A percentile compares a stretch with the other conserved stretches of the same genome.
Evolutionary conservation across 2,113 vertebrate species (phyloP).

Genomic region (Cacatua alba): DNA sequence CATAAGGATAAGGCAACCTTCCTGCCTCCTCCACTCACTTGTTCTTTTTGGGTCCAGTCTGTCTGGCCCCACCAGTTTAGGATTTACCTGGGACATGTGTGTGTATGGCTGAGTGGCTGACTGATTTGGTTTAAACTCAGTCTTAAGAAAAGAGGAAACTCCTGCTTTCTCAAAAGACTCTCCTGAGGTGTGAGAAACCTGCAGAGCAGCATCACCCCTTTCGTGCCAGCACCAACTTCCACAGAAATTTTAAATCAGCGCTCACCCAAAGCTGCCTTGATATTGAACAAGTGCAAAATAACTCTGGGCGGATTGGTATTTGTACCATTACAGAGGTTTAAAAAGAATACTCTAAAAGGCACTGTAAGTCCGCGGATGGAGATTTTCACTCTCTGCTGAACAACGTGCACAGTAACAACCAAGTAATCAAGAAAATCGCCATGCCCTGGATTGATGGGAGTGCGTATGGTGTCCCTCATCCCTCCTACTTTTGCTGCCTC

Average conservation of each 20-base stretch:
- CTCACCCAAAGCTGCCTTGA: background rate
- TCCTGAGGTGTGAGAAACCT: background rate
- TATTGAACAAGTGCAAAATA: slow-evolving; percentile 1
- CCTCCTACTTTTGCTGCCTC: background rate
- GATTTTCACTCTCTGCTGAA: background rate
- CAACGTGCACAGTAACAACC: background rate
- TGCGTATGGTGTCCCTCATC: background rate
- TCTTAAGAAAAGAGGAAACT: background rate
- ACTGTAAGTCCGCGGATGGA: background rate
- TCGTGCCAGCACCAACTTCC: background rate
- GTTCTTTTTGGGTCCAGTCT: background rate
- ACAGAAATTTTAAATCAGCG: slow-evolving; percentile 9
- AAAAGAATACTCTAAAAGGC: background rate
- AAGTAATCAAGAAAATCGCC: background rate
- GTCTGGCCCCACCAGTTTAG: background rate
- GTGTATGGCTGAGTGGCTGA: background rate
- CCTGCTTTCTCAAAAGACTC: slow-evolving; percentile 1
- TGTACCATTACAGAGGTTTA: background rate
- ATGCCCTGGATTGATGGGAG: background rate
- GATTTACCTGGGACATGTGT: rapidly evolving
- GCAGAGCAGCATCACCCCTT: background rate
- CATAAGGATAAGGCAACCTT: background rate
- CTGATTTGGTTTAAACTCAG: background rate
- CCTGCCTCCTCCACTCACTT: background rate
- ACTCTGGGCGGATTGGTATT: background rate